Conservation (phyloP, 2,888 invertebrate species). For the Sylvicola cinctus region DNA sequence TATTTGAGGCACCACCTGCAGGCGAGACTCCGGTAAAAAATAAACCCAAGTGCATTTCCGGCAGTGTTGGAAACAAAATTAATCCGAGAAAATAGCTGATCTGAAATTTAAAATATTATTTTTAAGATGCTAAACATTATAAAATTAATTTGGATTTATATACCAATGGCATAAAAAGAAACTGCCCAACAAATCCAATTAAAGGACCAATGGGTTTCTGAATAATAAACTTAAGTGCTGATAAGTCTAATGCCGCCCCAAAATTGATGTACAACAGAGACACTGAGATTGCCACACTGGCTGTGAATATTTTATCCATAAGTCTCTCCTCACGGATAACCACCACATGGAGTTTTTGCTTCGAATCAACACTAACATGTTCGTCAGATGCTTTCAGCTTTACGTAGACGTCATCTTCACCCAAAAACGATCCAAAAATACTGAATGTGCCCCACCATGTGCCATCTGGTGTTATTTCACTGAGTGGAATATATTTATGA, state of each 20-base stretch:
- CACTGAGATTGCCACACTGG: conserved; percentile 45
- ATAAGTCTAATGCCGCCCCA: conserved; percentile 62
- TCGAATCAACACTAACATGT: too few species aligned
- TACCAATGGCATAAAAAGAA: conserved; percentile 44
- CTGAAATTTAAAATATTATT: too few species aligned
- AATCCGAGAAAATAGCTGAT: conserved; percentile 51
- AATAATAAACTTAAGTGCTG: conserved; percentile 38
- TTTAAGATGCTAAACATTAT: conserved; percentile 6
- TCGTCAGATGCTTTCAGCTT: too few species aligned
- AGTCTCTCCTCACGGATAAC: conserved; percentile 33
- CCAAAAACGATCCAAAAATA: conserved; percentile 16
- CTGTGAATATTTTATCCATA: conserved; percentile 45
- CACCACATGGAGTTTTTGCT: conserved; percentile 23
- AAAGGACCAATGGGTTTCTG: conserved; percentile 48
- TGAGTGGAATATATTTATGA: conserved; percentile 11
- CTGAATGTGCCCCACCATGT: conserved; percentile 16
- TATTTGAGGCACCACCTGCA: conserved; percentile 91
- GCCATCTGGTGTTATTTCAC: conserved; percentile 9
- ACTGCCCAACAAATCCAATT: conserved; percentile 54
- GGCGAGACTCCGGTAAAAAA: conserved; percentile 82
- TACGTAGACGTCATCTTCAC: conserved; percentile 17
- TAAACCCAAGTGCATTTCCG: conserved; percentile 59
- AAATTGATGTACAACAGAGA: conserved; percentile 65
- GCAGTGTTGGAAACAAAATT: conserved; percentile 43
- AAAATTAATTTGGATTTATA: conserved; percentile 2